Base-by-base conservation (phyloP, 2,113 vertebrate species). In the Paracanthobrama guichenoti region DNA sequence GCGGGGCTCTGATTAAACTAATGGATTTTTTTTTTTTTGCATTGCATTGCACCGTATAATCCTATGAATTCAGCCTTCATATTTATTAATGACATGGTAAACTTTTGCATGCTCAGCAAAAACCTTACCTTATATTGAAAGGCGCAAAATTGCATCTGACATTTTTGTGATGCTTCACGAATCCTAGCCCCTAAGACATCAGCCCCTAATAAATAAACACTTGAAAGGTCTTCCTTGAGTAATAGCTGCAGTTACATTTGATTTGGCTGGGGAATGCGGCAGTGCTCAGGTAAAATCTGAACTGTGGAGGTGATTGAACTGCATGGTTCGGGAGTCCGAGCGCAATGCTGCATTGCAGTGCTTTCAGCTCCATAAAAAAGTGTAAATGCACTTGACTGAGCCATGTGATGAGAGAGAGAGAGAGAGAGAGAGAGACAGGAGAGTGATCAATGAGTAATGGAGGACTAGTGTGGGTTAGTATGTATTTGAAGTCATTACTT, bases 301-400 rank as follows among this genome's bases (percentile, higher is more conserved):
- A 67, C 83, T 35, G 44, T 53, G 83, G 50, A 53, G 28, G 55
- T 77, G 75, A 67, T 66, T 60, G 53, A 59, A 74, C 59, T 84
- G 73, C 81, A 87, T 44, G 73, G 73, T 46, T 64, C 35, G 26
- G 75, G 69, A 78, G 39, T 85, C 50, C 62, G n/a, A 57, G 64
- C 55, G 39, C 78, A 26, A 72, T 88, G 81, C 89, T 89, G 88
- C 89, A 90, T 87, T 91, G 90, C 90, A 88, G 90, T 88, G 78
- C 80, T 86, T 71, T 76, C 78, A 75, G 69, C 85, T 71, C 85
- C 80, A 77, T 81, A 81, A 87, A 80, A 87, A 79, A 85, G 69
- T 75, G 72, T 79, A 84, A 87, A 74, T 55, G 84, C 80, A 85
- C 44, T 78, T 80, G 72, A 75, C 64, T 53, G 31, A 75, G 39